A percentile compares a stretch with the other conserved stretches of the same genome.
These are phyloP conservation scores for Opisthocomus hoazin DNA, from an alignment of 2,113 vertebrate genomes.

Conservation along the genomic window DNA sequence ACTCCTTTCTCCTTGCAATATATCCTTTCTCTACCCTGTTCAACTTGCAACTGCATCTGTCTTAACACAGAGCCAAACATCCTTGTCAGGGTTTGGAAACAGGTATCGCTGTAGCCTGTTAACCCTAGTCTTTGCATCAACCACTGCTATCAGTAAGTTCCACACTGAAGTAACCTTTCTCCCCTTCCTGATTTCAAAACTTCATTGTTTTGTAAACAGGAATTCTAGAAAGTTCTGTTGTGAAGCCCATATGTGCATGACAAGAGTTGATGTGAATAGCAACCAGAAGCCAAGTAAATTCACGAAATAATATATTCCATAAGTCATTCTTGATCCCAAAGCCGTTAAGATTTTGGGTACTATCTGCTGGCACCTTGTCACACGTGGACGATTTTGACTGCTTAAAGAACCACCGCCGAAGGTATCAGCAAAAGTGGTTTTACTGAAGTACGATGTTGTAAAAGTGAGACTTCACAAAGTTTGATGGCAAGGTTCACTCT, in stretches of 20 bases:
- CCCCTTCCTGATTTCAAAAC: neutral
- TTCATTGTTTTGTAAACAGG: neutral
- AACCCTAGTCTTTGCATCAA: neutral
- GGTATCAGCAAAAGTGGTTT: neutral
- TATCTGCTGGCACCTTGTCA: neutral
- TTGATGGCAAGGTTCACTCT: neutral
- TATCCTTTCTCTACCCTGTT: neutral
- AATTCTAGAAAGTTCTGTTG: neutral
- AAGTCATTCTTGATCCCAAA: neutral
- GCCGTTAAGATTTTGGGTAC: neutral
- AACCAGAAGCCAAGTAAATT: neutral
- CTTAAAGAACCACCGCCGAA: neutral
- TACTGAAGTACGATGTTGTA: neutral
- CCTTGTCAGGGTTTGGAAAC: neutral
- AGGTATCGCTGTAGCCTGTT: neutral
- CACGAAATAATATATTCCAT: neutral
- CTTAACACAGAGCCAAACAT: neutral
- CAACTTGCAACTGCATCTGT: neutral
- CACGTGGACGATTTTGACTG: neutral
- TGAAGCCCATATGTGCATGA: neutral
- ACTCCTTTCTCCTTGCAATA: too few relatives aligned
- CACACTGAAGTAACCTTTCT: neutral
- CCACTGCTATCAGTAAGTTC: neutral
- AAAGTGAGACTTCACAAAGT: neutral
- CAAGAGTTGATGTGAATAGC: neutral